Base-by-base conservation (phyloP, 2,888 invertebrate genomes). In the Sarcophaga variegata region DNA sequence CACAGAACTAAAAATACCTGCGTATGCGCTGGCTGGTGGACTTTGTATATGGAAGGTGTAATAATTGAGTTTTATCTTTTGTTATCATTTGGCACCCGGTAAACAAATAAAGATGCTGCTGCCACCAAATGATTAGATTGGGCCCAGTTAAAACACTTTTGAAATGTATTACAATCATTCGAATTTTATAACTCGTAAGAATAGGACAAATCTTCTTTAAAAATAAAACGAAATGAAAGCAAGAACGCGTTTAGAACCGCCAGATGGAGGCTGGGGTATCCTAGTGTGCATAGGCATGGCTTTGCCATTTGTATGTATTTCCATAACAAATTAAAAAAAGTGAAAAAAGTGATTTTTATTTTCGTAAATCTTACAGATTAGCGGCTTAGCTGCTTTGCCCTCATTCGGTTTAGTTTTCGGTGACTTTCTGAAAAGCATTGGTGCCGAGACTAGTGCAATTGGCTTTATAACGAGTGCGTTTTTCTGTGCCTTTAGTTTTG, bases 201-300 rank as follows among this genome's bases (percentile, higher is more conserved):
- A 71, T 69, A 37, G 4, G 45, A 27, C 70, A 37, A 72, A 83
- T 20, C 20, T 14, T 82, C 60, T 66, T 54, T n/a, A 1, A 45
- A 27, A n/a, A 67, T 22, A 25, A 25, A 64, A 10, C 83, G 84
- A 60, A 70, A 89, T 89, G 89, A 88, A 84, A 25, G 22, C 63
- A 5, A 80, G 88, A 77, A 90, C 76, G 67, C 86, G 88, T 78
- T 81, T 91, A 45, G 92, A 91, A 66, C 90, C 96, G 1, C 96
- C 97, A 0, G 96, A 97, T 89, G 97, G 97, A 5, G 97, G 97
- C 0, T 97, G 97, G 96, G 97, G 97, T 0, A 97, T 96, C 92
- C 93, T 96, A 75, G 95, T 97, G 17, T 96, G 96, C 59, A 90
- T 96, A 12, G 96, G 96, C 25, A 95, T 97, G 90, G 95, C 96